Evolutionary conservation across 2,888 invertebrate genomes (phyloP).

Genomic region (Argyresthia albistria): DNA sequence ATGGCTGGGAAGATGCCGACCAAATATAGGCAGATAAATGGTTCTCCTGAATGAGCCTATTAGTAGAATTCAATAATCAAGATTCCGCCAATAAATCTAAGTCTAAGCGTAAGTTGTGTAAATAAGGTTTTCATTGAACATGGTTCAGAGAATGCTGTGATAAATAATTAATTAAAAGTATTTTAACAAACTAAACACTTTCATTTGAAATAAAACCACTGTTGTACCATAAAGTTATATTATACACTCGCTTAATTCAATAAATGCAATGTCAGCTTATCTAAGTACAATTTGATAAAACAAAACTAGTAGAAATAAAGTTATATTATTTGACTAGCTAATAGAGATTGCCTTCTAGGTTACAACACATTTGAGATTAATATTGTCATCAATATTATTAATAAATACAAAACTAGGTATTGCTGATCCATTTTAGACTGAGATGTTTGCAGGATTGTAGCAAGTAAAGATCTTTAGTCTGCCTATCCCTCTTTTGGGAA

Average conservation of each 20-base stretch:
- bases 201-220: conserved; percentile 12
- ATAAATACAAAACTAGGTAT: not conserved
- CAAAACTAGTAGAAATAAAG: conserved; percentile 18
- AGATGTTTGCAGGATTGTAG: too few relatives aligned
- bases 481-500: too few relatives aligned
- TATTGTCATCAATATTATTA: not conserved
- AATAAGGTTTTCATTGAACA: not conserved
- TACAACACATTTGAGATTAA: not conserved
- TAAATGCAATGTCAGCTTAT: conserved; percentile 28
- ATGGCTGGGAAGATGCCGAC: too few relatives aligned
- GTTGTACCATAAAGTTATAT: conserved; percentile 33
- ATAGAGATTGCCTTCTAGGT: not conserved
- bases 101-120: too few relatives aligned
- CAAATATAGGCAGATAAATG: too few relatives aligned
- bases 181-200: not conserved
- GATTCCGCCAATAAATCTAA: too few relatives aligned
- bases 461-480: too few relatives aligned
- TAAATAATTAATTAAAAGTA: conserved; percentile 3
- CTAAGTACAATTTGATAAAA: conserved; percentile 7
- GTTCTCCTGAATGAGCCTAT: too few relatives aligned
- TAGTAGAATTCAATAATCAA: too few relatives aligned
- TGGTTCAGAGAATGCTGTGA: not conserved
- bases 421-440: too few relatives aligned
- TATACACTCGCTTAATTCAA: conserved; percentile 41
- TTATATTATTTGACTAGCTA: conserved; percentile 44